phyloP scores from a whole-genome alignment of 2,888 invertebrate genomes.

The Oxycera nigricornis region DNA sequence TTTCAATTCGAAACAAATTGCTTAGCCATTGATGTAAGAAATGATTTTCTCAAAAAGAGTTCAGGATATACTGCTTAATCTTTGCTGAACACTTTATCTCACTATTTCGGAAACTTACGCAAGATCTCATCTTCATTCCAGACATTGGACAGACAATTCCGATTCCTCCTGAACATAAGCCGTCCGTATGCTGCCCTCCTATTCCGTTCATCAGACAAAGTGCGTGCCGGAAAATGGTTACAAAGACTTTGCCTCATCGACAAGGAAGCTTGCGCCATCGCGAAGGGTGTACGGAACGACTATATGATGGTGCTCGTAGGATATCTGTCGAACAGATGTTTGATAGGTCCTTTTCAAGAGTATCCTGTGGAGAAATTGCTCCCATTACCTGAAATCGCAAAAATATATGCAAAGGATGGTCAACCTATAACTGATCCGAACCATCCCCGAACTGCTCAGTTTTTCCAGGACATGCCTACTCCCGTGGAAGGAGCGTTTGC shows the following conservation, averaged over 20 bases:
- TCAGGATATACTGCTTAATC: too few species aligned
- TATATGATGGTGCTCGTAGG: constrained; percentile 65
- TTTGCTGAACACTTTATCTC: too few species aligned
- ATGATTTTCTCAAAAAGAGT: too few species aligned
- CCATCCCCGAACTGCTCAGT: constrained; percentile 62
- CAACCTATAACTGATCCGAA: constrained; percentile 63
- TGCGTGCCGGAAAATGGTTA: constrained; percentile 63
- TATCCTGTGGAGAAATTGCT: constrained; percentile 62
- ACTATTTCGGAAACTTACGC: too few species aligned
- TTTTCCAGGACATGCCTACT: constrained; percentile 62
- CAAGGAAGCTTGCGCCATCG: constrained; percentile 60
- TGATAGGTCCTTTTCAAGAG: constrained; percentile 63
- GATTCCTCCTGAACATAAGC: constrained; percentile 62
- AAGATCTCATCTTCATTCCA: too few species aligned
- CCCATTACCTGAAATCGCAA: constrained; percentile 58
- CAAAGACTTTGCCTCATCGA: constrained; percentile 64
- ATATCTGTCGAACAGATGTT: constrained; percentile 55
- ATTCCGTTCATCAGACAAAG: constrained; percentile 59
- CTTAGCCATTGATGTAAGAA: too few species aligned
- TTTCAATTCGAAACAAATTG: too few species aligned
- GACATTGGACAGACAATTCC: constrained; percentile 63
- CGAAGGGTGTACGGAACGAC: constrained; percentile 66
- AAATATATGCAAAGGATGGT: constrained; percentile 56
- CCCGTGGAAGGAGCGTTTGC: constrained; percentile 67
- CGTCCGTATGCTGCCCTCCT: constrained; percentile 63